Evolutionary conservation across 2,888 invertebrate genomes (phyloP).

Genomic region (Dione juno): DNA sequence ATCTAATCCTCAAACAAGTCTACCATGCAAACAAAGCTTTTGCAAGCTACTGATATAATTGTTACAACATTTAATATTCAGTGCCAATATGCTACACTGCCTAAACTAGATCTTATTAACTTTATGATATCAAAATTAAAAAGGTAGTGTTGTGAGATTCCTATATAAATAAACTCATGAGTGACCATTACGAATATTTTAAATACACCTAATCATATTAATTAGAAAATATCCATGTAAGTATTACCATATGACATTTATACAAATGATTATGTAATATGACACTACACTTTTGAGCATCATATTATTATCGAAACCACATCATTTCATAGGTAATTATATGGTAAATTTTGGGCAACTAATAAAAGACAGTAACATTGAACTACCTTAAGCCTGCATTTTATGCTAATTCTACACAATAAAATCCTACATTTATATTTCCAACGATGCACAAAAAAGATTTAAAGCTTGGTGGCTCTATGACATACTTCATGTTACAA

Average conservation of each 20-base stretch:
- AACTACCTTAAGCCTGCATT: constrained; percentile 35
- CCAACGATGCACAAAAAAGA: constrained; percentile 16
- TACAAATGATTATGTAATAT: constrained; percentile 16
- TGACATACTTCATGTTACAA: constrained; percentile 5
- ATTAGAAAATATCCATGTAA: constrained; percentile 35
- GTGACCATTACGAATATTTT: constrained; percentile 46
- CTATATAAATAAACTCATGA: constrained; percentile 50
- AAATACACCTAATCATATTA: constrained; percentile 41
- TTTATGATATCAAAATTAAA: constrained; percentile 50
- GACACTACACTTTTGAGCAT: constrained; percentile 26
- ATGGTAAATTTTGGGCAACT: background rate
- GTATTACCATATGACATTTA: constrained; percentile 35
- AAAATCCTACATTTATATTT: constrained; percentile 24
- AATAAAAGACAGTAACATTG: constrained; percentile 9
- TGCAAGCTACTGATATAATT: constrained; percentile 71
- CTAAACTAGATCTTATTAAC: constrained; percentile 58
- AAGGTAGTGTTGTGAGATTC: constrained; percentile 61
- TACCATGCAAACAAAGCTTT: constrained; percentile 75
- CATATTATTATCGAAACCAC: constrained; percentile 29
- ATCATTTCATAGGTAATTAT: background rate
- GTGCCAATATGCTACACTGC: constrained; percentile 63
- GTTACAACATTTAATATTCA: constrained; percentile 73
- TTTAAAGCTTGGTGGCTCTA: constrained; percentile 22
- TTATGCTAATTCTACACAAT: constrained; percentile 34
- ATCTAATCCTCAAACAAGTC: constrained; percentile 64